Base-by-base conservation (phyloP, 2,888 invertebrate species). In the Hymenopus coronatus region DNA sequence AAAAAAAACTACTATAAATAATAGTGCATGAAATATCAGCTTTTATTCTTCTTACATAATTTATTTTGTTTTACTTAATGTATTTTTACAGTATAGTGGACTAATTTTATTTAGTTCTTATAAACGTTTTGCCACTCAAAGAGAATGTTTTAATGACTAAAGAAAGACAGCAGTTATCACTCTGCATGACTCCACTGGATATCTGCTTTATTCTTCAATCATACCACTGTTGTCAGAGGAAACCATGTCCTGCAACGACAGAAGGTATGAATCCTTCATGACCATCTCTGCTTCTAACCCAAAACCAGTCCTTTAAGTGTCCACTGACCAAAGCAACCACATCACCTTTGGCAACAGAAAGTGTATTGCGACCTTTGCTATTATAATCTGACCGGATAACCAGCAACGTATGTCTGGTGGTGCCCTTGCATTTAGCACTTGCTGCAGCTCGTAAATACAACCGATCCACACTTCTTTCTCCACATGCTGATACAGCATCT, bases 201-300 rank as follows among this genome's bases (percentile, higher is more conserved):
- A 70, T 20, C 54, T 70, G 40, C 40, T 40, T 40, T 40, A 40
- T 40, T 70, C 54, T 70, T 70, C 54, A 70, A 70, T 70, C 54
- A 70, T 25, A 70, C 54, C 54, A 70, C 54, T 54, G 84, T 4
- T 84, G 54, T 90, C 89, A 97, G 92, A 97, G 94, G 92, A 96
- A 97, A 28, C 97, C 97, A 93, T 97, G 96, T 6, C 97, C 97
- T 85, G 97, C 97, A 28, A 97, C 95, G 85, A 94, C 95, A 14
- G 97, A 96, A 0, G 97, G 97, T 91, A 97, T 97, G 91, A 96
- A 97, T 83, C 97, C 97, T 91, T 96, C 96, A 90, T 93, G 94
- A 0, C 97, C 97, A 91, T 96, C 96, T 90, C 95, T 95, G 91
- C 96, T 96, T 92, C 94, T 94, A 83, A 97, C 96, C 93, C 96